Evolutionary conservation across 2,113 vertebrate species (phyloP), one percentile per base, ranked within the genome.

Genomic region (Ceratotherium simum): DNA sequence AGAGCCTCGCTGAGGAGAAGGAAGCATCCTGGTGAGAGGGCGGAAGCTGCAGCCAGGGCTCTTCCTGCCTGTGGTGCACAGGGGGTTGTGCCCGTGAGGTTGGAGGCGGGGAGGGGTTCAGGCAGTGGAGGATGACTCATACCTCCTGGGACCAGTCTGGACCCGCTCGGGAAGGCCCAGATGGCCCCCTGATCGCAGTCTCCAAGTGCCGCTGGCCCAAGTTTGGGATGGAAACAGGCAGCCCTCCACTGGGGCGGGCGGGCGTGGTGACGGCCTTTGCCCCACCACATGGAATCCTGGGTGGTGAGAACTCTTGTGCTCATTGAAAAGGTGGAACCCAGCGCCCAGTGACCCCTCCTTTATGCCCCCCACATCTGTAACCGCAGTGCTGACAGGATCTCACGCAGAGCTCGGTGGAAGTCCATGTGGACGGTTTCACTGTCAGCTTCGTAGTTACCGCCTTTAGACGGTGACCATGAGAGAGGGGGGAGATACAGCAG

Each of bases 391-490:
- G 17, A 8, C 12, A 78, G 10, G 75, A 12, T 16, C 62, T 51
- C 42, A 9, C 13, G 14, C 51, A 3, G 39, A 42, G 13, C 58
- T 31, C 3, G 23, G 21, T 27, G 29, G 65, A 62, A 10, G 4
- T 0, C 9, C 62, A 5, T 5, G 14, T 8, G 0, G 17, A 9
- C 14, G 8, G 3, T 27, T 48, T 64, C 16, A 16, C 33, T 4
- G 5, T 3, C 3, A 25, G 13, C 23, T 3, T n/a, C 3, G 51
- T 14, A 14, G 51, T 54, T 13, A 54, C 14, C 14, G 13, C 51
- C 51, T 14, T 54, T 54, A 54, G 14, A 54, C 51, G 13, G 51
- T 16, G 13, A 54, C 51, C 51, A 42, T 54, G 51, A 14, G 51
- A 54, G 12, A 5, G 51, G 51, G 51, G 51, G 4, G 51, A 54